Percentiles rank a stretch among this genome's conserved stretches.
These are phyloP conservation scores for Zalophus californianus DNA, from an alignment of 2,797 vertebrate genomes.

Conservation along the genomic window DNA sequence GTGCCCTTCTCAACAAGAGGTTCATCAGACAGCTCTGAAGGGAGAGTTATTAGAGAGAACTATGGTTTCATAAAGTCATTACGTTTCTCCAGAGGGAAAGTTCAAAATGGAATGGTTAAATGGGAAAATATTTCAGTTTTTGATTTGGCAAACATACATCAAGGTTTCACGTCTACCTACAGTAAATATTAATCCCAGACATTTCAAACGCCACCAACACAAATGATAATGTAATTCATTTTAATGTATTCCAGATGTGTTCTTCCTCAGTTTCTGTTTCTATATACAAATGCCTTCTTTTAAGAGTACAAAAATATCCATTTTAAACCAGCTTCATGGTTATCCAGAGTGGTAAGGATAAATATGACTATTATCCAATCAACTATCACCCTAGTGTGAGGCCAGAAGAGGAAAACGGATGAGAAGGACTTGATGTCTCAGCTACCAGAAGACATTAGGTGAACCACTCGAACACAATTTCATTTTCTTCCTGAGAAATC, in stretches of 20 bases:
- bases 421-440: not conserved
- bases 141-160: conserved; percentile 51
- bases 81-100: conserved; percentile 8
- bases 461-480: not conserved
- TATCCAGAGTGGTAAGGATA: not conserved
- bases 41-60: conserved; percentile 29
- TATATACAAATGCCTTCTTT: not conserved
- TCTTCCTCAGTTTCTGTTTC: not conserved
- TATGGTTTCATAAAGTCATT: not conserved
- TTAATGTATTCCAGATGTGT: not conserved
- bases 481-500: not conserved
- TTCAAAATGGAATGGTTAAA: conserved; percentile 68
- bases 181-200: not conserved
- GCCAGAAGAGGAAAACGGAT: not conserved
- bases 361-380: not conserved
- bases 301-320: not conserved
- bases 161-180: not conserved
- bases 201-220: not conserved
- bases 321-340: not conserved
- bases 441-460: not conserved
- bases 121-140: conserved; percentile 68
- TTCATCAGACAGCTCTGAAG: not conserved
- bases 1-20: conserved; percentile 26
- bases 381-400: not conserved
- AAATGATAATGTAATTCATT: not conserved